These are phyloP conservation scores for Parotocinclus haroldoi DNA, from an alignment of 2,797 vertebrate species.

Conservation along the genomic window DNA sequence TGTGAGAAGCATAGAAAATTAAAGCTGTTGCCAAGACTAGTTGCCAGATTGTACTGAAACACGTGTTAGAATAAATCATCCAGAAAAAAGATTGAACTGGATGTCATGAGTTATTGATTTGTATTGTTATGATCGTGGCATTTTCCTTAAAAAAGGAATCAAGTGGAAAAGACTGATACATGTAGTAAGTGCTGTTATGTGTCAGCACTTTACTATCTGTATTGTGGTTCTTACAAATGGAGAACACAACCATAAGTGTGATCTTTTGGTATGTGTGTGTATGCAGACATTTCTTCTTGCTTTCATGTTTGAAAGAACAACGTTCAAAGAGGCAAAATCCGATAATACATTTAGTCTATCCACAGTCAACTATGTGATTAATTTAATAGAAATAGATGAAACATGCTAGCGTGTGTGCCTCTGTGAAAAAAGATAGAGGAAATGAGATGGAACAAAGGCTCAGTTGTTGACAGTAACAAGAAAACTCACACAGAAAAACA, in stretches of 20 bases:
- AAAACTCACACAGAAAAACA: slow-evolving; percentile 18
- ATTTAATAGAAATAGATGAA: slow-evolving; percentile 21
- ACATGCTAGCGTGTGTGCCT: not conserved
- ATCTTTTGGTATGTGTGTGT: too few relatives aligned
- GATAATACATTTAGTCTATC: slow-evolving; percentile 7
- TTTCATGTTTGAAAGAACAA: too few relatives aligned
- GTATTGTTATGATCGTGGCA: not conserved
- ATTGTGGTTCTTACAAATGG: too few relatives aligned
- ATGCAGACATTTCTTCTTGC: too few relatives aligned
- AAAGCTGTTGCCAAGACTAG: slow-evolving; percentile 25
- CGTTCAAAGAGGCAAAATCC: not conserved
- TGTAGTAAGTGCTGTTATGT: too few relatives aligned
- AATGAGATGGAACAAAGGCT: slow-evolving; percentile 12
- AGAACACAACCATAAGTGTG: too few relatives aligned
- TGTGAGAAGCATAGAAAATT: slow-evolving; percentile 23
- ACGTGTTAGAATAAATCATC: slow-evolving; percentile 28
- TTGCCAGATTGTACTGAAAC: slow-evolving; percentile 28
- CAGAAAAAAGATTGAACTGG: slow-evolving; percentile 17
- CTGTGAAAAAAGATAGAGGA: slow-evolving; percentile 4
- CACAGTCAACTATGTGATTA: slow-evolving; percentile 13
- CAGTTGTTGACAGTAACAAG: slow-evolving; percentile 13
- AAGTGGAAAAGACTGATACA: too few relatives aligned
- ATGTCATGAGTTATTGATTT: slow-evolving; percentile 19
- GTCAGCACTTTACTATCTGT: too few relatives aligned
- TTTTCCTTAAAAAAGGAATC: slow-evolving; percentile 4